Percentiles rank a stretch among this genome's conserved stretches.
These are phyloP conservation scores for Labroides dimidiatus DNA, from an alignment of 2,797 vertebrate species.

Conservation along the genomic window DNA sequence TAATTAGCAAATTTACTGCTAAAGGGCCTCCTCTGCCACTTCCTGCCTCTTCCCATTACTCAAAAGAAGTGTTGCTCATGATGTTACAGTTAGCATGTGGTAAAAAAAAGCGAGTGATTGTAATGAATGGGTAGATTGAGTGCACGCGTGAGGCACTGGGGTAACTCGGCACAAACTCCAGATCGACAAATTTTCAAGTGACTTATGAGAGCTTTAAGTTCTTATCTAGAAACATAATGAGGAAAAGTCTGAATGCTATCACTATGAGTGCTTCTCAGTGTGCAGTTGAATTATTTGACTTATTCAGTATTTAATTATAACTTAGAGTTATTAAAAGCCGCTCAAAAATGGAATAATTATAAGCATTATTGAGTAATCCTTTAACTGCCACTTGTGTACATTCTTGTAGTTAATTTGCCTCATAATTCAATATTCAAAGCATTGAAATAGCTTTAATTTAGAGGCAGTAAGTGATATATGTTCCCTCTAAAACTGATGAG, in stretches of 20 bases:
- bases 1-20: conserved; percentile 86
- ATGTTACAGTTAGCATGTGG: conserved; percentile 33
- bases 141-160: conserved; percentile 20
- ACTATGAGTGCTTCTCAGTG: background rate
- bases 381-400: too few species aligned
- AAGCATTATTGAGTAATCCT: too few species aligned
- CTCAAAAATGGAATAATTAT: too few species aligned
- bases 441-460: too few species aligned
- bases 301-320: too few species aligned
- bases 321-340: too few species aligned
- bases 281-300: background rate
- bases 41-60: conserved; percentile 21
- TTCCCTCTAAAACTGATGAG: too few species aligned
- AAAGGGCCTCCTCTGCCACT: conserved; percentile 38
- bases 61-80: conserved; percentile 31
- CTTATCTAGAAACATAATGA: background rate
- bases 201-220: conserved; percentile 27
- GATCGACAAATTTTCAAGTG: conserved; percentile 26
- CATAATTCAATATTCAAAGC: too few species aligned
- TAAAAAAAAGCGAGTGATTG: conserved; percentile 45
- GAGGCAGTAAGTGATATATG: too few species aligned
- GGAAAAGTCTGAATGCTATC: background rate
- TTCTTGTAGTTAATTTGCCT: too few species aligned
- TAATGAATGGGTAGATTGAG: conserved; percentile 12
- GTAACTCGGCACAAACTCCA: conserved; percentile 25